Percentiles rank a stretch among this genome's conserved stretches.
phyloP scores from a whole-genome alignment of 2,797 vertebrate genomes.

The Premnoplex brunnescens region DNA sequence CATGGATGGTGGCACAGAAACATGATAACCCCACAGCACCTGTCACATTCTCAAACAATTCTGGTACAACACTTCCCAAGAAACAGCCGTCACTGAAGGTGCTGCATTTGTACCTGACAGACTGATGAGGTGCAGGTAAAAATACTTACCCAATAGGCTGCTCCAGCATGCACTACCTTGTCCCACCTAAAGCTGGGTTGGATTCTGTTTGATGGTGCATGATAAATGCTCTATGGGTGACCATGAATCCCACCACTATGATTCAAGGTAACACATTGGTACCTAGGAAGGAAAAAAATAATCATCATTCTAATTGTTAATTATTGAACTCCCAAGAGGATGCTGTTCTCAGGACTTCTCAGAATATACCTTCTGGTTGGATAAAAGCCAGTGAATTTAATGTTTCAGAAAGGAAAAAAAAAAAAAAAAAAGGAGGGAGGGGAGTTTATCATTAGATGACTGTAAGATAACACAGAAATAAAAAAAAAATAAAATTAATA shows the following conservation, averaged over 20 bases:
- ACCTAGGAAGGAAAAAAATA: neutral
- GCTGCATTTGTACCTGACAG: neutral
- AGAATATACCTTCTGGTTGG: neutral
- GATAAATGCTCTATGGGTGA: neutral
- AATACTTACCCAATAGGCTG: neutral
- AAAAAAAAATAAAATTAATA: neutral
- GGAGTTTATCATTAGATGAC: neutral
- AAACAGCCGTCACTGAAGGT: neutral
- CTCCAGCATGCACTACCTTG: neutral
- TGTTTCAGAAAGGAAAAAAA: neutral
- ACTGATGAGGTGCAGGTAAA: neutral
- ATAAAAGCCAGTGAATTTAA: neutral
- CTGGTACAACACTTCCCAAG: neutral
- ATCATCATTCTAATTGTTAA: neutral
- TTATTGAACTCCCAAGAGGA: neutral
- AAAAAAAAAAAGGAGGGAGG: rapidly evolving
- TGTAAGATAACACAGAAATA: neutral
- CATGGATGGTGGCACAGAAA: slow-evolving; percentile 6
- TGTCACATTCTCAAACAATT: neutral
- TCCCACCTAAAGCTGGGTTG: neutral
- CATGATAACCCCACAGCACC: neutral
- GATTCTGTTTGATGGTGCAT: neutral
- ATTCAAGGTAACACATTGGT: neutral
- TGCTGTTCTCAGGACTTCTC: neutral
- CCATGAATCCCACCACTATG: neutral